phyloP scores from a whole-genome alignment of 2,888 invertebrate species.

The Hydrotaea diabolus region DNA sequence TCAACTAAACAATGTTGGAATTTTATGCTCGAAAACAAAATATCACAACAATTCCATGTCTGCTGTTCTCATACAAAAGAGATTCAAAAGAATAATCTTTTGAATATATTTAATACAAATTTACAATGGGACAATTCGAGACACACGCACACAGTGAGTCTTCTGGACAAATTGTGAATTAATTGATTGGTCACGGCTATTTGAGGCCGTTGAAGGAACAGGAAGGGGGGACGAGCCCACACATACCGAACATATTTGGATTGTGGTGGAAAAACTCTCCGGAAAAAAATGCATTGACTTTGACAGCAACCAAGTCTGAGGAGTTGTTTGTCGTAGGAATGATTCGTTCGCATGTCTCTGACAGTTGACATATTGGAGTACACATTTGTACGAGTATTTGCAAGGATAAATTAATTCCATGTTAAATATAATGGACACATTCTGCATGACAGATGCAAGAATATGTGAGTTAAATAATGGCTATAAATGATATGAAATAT shows the following conservation, averaged over 20 bases:
- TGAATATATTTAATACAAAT: not conserved
- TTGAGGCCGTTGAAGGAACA: not conserved
- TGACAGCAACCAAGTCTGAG: not conserved
- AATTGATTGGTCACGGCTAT: constrained; percentile 10
- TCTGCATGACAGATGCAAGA: not conserved
- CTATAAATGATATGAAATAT: constrained; percentile 17
- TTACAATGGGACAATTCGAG: not conserved
- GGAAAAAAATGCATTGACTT: not conserved
- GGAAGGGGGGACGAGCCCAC: not conserved
- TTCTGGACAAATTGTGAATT: constrained; percentile 11
- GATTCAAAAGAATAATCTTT: not conserved
- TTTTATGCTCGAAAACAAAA: not conserved
- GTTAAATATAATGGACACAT: not conserved
- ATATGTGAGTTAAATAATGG: too few relatives aligned
- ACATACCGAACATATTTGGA: not conserved
- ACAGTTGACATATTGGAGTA: constrained; percentile 30
- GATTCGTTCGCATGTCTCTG: not conserved
- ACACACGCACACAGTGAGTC: not conserved
- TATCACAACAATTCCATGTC: not conserved
- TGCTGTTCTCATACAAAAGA: not conserved
- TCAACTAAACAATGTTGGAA: too few relatives aligned
- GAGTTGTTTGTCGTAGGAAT: constrained; percentile 6
- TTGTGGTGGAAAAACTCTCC: too few relatives aligned
- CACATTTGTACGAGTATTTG: too few relatives aligned
- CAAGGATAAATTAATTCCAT: not conserved